Percentiles rank a stretch among this genome's conserved stretches.
Conservation (phyloP, 2,113 vertebrate genomes). For the Elanoides forficatus region DNA sequence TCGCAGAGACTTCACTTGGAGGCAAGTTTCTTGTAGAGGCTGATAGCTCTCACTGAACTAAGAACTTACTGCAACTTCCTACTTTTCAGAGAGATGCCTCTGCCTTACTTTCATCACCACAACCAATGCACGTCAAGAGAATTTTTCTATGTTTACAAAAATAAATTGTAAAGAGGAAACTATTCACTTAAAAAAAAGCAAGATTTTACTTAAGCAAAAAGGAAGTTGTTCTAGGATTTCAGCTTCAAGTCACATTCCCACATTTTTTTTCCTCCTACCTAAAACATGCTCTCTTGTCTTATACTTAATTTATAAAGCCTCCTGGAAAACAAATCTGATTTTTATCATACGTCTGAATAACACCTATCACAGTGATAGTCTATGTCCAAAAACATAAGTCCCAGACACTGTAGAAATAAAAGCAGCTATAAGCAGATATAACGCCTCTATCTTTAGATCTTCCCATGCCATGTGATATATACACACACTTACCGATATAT, state of each 20-base stretch:
- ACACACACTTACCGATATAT: not conserved
- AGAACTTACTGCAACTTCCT: not conserved
- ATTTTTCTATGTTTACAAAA: not conserved
- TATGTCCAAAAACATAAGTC: not conserved
- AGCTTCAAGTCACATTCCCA: not conserved
- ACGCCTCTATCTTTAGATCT: not conserved
- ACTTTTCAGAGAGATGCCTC: not conserved
- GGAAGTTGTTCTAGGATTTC: not conserved
- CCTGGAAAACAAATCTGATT: not conserved
- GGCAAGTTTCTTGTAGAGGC: not conserved
- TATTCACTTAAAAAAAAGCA: not conserved
- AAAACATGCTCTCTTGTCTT: not conserved
- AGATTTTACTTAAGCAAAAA: not conserved
- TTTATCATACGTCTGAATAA: not conserved
- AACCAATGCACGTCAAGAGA: not conserved
- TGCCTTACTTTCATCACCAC: not conserved
- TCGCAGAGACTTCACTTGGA: rapidly evolving
- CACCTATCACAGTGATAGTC: not conserved
- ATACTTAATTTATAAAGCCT: not conserved
- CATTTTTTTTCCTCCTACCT: not conserved
- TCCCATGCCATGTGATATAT: not conserved
- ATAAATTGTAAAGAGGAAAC: not conserved
- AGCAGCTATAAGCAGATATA: not conserved
- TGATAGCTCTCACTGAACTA: not conserved
- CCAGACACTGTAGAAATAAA: not conserved